Percentiles rank a stretch among this genome's conserved stretches.
Conservation (phyloP, 2,888 invertebrate genomes). For the Melanophora roralis region DNA sequence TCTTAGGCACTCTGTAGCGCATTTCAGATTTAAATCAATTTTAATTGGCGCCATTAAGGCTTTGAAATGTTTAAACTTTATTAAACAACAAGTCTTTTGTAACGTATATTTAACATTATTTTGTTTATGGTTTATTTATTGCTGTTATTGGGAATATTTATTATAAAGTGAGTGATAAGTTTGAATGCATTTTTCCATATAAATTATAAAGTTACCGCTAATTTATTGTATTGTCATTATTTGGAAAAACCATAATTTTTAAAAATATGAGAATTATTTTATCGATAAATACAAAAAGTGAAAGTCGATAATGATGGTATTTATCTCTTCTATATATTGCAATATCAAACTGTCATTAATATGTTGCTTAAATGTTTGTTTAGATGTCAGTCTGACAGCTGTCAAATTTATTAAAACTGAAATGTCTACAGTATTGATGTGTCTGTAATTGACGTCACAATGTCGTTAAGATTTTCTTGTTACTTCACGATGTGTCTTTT, state of each 20-base stretch:
- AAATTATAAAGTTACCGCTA: constrained; percentile 10
- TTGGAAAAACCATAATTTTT: background rate
- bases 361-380: constrained; percentile 30
- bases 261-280: background rate
- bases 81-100: constrained; percentile 42
- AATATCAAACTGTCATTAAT: constrained; percentile 36
- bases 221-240: constrained; percentile 18
- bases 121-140: background rate
- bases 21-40: constrained; percentile 63
- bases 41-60: constrained; percentile 66
- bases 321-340: constrained; percentile 32
- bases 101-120: constrained; percentile 4
- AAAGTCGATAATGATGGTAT: constrained; percentile 52
- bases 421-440: constrained; percentile 44
- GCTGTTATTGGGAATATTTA: background rate
- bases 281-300: constrained; percentile 37
- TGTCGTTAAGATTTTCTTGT: constrained; percentile 38
- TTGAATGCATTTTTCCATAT: constrained; percentile 39
- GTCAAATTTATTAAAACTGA: constrained; percentile 70
- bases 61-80: constrained; percentile 59
- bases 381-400: constrained; percentile 71
- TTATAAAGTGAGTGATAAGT: constrained; percentile 52
- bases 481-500: too few species aligned
- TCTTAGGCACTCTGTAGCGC: constrained; percentile 40
- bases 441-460: constrained; percentile 53